Percentiles rank a stretch among this genome's conserved stretches.
Evolutionary conservation across 2,113 vertebrate species (phyloP).

Genomic region (Oryzias javanicus): DNA sequence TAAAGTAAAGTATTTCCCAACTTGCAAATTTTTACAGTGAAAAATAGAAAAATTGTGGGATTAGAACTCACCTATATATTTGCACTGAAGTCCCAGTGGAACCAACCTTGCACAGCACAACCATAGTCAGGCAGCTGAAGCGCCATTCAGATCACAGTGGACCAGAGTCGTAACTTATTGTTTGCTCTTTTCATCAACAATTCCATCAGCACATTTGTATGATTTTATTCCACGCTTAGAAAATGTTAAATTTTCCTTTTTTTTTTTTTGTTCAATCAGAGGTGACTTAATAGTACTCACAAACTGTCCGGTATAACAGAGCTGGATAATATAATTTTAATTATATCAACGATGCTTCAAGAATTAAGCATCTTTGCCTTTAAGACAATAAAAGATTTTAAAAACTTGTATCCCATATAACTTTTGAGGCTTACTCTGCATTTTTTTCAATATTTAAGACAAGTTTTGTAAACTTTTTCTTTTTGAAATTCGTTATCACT

Average conservation of each 20-base stretch:
- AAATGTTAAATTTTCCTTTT: background rate
- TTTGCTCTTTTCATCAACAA: background rate
- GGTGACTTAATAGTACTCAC: too few species aligned
- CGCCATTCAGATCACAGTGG: background rate
- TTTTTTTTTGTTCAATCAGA: constrained; percentile 10
- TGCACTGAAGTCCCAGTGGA: constrained; percentile 20
- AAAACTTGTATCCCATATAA: background rate
- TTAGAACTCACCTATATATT: constrained; percentile 2
- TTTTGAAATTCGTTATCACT: constrained; percentile 24
- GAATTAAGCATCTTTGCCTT: too few species aligned
- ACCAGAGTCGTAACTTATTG: constrained; percentile 3
- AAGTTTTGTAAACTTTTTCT: constrained; percentile 29
- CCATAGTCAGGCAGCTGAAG: background rate
- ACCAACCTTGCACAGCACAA: background rate
- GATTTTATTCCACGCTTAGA: background rate
- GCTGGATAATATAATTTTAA: too few species aligned
- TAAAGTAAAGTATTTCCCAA: background rate
- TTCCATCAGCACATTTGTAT: constrained; percentile 7
- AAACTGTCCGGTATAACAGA: too few species aligned
- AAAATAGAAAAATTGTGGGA: background rate
- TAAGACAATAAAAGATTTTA: too few species aligned
- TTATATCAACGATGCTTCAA: too few species aligned
- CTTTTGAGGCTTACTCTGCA: background rate
- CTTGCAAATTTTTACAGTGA: background rate
- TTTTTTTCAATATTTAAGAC: constrained; percentile 16